Conservation (phyloP, 2,797 vertebrate species). For the Astyanax mexicanus region DNA sequence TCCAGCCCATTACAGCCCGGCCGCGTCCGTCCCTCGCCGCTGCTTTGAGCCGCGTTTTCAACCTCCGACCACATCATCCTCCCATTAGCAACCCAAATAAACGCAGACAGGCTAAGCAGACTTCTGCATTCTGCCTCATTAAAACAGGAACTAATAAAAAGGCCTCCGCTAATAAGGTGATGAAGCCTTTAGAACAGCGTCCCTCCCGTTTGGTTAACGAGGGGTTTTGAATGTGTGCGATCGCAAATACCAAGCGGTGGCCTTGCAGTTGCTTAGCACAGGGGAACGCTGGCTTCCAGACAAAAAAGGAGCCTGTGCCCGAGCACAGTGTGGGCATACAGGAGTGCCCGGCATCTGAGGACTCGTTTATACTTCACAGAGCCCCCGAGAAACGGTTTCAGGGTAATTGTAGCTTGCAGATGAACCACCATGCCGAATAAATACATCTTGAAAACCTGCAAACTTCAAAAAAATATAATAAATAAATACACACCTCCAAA, state of each 20-base stretch:
- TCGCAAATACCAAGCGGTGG: constrained; percentile 32
- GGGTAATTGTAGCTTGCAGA: background rate
- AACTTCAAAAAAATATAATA: background rate
- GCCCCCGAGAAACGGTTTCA: background rate
- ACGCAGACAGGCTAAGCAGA: constrained; percentile 46
- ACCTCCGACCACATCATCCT: constrained; percentile 35
- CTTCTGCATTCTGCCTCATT: constrained; percentile 49
- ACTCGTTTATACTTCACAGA: background rate
- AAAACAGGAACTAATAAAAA: constrained; percentile 53
- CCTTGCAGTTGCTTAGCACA: constrained; percentile 46
- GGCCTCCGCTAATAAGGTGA: constrained; percentile 54
- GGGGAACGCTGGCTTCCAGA: background rate
- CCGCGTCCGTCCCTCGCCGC: background rate
- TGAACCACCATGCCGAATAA: too few species aligned
- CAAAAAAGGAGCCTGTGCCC: background rate
- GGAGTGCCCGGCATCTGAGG: background rate
- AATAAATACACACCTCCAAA: background rate
- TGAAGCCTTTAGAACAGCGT: constrained; percentile 38
- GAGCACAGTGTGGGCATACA: background rate
- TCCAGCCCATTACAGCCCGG: background rate
- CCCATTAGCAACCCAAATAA: constrained; percentile 54
- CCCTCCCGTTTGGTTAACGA: constrained; percentile 47
- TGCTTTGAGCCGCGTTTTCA: constrained; percentile 33
- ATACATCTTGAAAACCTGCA: background rate
- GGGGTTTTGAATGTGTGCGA: constrained; percentile 19